Evolutionary conservation across 2,797 vertebrate species (phyloP), one percentile per base, ranked within the genome.

Genomic region (Australoheros facetus): DNA sequence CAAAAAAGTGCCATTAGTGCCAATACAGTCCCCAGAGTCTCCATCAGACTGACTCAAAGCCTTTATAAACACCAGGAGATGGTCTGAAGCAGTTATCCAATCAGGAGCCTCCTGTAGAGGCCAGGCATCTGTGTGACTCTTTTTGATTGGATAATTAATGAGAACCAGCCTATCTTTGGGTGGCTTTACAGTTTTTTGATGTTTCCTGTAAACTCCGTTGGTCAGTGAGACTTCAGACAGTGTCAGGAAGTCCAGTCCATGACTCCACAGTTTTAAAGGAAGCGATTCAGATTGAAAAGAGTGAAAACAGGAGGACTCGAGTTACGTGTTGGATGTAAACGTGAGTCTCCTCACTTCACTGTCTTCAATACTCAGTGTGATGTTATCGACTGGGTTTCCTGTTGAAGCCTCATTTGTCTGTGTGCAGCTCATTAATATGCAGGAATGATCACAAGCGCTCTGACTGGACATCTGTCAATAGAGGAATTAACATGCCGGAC

Each of bases 401-500:
- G 23, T 19, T 11, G 17, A 34, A 21, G 9, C 6, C 1, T 51
- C 48, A 19, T 32, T 21, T 56, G 16, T 23, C 45, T 59, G 51
- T 12, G 60, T 55, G 51, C 53, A 34, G 79, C 82, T 90, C 77
- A 7, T 93, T 88, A 91, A 82, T 77, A 92, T 92, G 90, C 89
- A 82, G 80, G 62, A 42, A 74, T 17, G 45, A 70, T 73, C 64
- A 51, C 75, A 37, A 79, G 69, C 54, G 53, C 77, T 88, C 85
- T 88, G 89, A 93, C 89, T 89, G 90, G 87, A 88, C 87, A 88
- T 86, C 87, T 87, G 90, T 94, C 93, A 91, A 93, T 93, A 90
- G n/a, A 81, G 83, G 89, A 90, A 88, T 94, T 90, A 92, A 85
- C 56, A 54, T 77, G 85, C 88, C 75, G 85, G 72, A 54, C 66